phyloP scores from a whole-genome alignment of 35 echinoderm and acorn worm species.

The Heliocidaris erythrogramma region DNA sequence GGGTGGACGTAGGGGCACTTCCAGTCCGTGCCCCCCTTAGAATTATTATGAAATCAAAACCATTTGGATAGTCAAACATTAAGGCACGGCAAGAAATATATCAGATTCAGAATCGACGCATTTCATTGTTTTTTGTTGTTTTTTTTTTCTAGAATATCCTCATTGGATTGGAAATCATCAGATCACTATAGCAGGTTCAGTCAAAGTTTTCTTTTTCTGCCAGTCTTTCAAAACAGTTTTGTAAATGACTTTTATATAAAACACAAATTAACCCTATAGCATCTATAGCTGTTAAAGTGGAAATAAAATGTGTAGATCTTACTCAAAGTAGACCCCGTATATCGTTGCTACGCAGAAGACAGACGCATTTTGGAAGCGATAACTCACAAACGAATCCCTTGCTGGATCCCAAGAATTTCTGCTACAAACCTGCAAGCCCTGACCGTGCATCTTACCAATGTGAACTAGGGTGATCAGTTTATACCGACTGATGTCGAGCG shows the following conservation, averaged over 20 bases:
- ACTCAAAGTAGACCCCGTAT: slow-evolving; percentile 80
- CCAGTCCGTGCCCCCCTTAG: too few species aligned
- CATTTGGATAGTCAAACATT: too few species aligned
- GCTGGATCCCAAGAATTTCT: slow-evolving; percentile 68
- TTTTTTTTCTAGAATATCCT: neutral
- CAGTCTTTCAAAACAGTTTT: neutral
- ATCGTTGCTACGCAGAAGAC: slow-evolving; percentile 79
- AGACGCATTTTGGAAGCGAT: slow-evolving; percentile 63
- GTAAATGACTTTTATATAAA: neutral
- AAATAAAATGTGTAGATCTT: neutral
- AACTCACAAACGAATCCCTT: slow-evolving; percentile 70
- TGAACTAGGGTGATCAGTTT: slow-evolving; percentile 73
- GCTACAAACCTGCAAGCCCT: slow-evolving; percentile 57
- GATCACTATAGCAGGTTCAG: neutral
- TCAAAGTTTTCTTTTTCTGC: neutral
- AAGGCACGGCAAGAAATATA: too few species aligned
- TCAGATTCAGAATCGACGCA: too few species aligned
- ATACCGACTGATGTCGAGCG: slow-evolving; percentile 61
- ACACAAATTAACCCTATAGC: neutral
- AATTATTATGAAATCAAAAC: too few species aligned
- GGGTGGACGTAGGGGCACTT: too few species aligned
- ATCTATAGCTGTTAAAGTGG: too few species aligned
- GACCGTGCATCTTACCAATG: slow-evolving; percentile 62
- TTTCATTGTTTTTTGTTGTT: neutral
- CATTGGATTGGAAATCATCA: neutral